phyloP scores from a whole-genome alignment of 2,113 vertebrate species.

The Trogon surrucura region DNA sequence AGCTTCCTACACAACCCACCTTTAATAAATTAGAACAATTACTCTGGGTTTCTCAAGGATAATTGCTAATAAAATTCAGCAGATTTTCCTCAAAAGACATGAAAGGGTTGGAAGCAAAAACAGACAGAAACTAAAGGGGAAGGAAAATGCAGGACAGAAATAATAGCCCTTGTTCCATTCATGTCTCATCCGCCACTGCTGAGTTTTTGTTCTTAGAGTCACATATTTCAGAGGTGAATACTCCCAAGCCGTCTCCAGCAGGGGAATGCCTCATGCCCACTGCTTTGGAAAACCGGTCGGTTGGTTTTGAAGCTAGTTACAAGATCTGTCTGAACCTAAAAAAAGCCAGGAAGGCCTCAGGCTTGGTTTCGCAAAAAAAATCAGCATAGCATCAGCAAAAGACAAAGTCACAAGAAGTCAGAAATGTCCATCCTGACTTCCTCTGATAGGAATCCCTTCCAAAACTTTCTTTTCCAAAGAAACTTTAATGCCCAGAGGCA shows the following conservation, averaged over 20 bases:
- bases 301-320: not conserved
- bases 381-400: not conserved
- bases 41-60: not conserved
- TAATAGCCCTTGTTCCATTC: slow-evolving; percentile 47
- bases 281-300: slow-evolving; percentile 12
- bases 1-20: slow-evolving; percentile 17
- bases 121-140: slow-evolving; percentile 34
- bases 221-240: slow-evolving; percentile 44
- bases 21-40: slow-evolving; percentile 54
- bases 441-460: not conserved
- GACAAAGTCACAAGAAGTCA: not conserved
- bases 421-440: not conserved
- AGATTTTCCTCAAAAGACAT: slow-evolving; percentile 44
- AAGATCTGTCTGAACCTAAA: not conserved
- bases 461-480: not conserved
- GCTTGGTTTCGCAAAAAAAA: not conserved
- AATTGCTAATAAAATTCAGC: slow-evolving; percentile 44
- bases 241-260: not conserved
- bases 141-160: slow-evolving; percentile 49
- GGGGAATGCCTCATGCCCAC: not conserved
- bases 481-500: not conserved
- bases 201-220: slow-evolving; percentile 48
- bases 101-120: slow-evolving; percentile 26
- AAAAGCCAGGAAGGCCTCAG: not conserved
- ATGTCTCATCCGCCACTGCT: slow-evolving; percentile 28